Base-by-base conservation (phyloP, 1,140 invertebrate genomes). In the Ceratina calcarata region DNA sequence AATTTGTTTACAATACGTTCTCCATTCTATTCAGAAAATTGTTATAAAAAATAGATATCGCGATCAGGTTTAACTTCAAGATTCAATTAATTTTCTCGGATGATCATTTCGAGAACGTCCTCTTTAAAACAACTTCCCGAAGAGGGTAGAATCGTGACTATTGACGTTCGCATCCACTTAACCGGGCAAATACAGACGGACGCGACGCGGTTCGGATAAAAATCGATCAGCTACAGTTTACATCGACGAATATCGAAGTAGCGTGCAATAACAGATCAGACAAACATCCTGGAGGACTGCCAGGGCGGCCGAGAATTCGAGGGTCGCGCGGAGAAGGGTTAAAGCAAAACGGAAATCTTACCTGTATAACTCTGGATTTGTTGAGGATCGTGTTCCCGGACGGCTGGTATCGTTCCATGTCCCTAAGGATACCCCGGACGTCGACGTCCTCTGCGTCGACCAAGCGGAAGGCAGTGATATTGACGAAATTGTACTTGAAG, bases 401-500 rank as follows among this genome's bases (percentile, higher is more conserved):
- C 37, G 94, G 94, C 78, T 95, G 94, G 88, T 95, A 95, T 45
- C 93, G 93, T 83, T 95, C 94, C 95, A 96, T 96, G 81, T 95
- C 95, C 86, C 94, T 93, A 4, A 96, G 91, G 45, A 94, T 93
- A 58, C 92, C 91, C 68, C 93, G 91, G 6, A 95, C 94, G 32
- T 91, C 90, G 53, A 93, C 89, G 84, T 95, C 93, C 32, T 95
- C 94, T 16, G 93, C 93, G 86, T 95, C 94, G 22, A 95, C 94
- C 80, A 95, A 89, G 84, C 95, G 93, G 89, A 95, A 95, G 55
- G 95, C 94, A 64, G 95, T 95, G 84, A 95, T 95, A 91, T 95
- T 95, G 80, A 95, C 94, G 87, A 94, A 94, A 89, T 95, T 95
- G 90, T 95, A 95, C 87, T 94, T 94, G 91, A 95, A 95, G 88